phyloP scores from a whole-genome alignment of 2,113 vertebrate species.

The Podarcis muralis region DNA sequence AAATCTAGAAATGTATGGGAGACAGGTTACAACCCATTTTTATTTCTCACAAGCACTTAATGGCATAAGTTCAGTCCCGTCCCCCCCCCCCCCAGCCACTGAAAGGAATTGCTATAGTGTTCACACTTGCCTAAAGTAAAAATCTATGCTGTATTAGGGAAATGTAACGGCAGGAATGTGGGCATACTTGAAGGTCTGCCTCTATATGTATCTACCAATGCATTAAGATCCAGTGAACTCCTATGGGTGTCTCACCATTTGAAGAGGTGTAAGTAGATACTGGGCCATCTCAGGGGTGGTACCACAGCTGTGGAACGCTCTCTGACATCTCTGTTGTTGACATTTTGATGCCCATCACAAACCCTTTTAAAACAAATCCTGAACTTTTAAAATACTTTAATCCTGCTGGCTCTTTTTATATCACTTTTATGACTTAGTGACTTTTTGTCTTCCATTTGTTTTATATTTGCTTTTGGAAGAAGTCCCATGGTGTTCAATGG shows the following conservation, averaged over 20 bases:
- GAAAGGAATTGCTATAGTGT: conserved; percentile 19
- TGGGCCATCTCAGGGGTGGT: neutral
- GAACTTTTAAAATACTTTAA: neutral
- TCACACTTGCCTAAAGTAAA: conserved; percentile 37
- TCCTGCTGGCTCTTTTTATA: neutral
- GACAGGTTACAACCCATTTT: conserved; percentile 67
- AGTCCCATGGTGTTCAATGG: no score
- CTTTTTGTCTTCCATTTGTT: neutral
- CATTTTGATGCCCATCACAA: neutral
- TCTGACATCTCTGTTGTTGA: neutral
- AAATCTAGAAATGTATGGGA: conserved; percentile 69
- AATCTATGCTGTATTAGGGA: neutral
- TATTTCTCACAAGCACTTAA: conserved; percentile 65
- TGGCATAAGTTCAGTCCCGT: conserved; percentile 46
- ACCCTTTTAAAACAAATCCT: neutral
- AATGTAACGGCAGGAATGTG: neutral
- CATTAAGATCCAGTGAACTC: neutral
- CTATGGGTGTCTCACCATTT: neutral
- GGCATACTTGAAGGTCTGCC: neutral
- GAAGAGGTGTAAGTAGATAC: neutral
- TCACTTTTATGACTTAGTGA: neutral
- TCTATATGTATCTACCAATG: neutral
- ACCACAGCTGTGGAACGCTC: neutral
- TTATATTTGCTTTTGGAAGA: no score
- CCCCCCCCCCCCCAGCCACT: neutral